These are phyloP conservation scores for Actenoides lindsayi DNA, from an alignment of 2,113 vertebrate species.

Conservation along the genomic window DNA sequence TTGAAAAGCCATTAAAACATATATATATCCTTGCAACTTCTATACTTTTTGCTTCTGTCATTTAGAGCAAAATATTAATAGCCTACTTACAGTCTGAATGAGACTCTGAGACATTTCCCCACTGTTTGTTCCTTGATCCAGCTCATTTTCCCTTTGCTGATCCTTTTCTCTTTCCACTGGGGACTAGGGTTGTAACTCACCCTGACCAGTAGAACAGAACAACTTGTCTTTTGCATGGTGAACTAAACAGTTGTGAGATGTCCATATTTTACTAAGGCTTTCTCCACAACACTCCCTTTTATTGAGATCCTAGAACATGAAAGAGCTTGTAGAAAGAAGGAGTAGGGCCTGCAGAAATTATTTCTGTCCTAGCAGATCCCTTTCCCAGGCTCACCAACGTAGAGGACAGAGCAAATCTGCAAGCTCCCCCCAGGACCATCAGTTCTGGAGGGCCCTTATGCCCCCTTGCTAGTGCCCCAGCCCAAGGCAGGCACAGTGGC, in stretches of 20 bases:
- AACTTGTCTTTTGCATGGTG: neutral
- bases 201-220: neutral
- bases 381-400: accelerated
- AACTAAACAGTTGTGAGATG: neutral
- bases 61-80: conserved; percentile 9
- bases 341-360: neutral
- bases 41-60: neutral
- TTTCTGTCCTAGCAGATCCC: neutral
- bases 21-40: neutral
- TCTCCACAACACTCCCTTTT: neutral
- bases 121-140: neutral
- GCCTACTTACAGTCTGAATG: conserved; percentile 2
- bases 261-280: neutral
- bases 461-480: neutral
- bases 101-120: neutral
- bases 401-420: neutral
- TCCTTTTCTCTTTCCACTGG: neutral
- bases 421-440: accelerated
- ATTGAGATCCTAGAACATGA: neutral
- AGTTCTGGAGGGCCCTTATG: neutral
- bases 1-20: neutral
- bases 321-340: neutral
- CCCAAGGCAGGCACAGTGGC: accelerated
- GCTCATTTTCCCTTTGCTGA: conserved; percentile 3
- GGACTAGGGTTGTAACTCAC: neutral